Percentiles rank a stretch among this genome's conserved stretches.
These are phyloP conservation scores for Pangasius macronema DNA, from an alignment of 2,797 vertebrate genomes.

Conservation along the genomic window DNA sequence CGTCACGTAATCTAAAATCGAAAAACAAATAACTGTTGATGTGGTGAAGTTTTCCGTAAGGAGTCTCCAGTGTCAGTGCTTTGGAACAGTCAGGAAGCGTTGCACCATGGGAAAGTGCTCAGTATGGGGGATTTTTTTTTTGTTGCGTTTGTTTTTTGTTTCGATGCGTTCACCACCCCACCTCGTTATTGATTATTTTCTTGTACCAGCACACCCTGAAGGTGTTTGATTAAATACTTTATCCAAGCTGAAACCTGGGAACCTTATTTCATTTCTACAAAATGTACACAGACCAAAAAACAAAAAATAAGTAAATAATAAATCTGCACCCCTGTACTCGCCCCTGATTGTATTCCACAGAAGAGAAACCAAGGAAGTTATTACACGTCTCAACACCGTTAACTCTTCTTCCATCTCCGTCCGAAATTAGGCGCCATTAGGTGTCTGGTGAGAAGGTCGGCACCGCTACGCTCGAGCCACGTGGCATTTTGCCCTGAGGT, in stretches of 20 bases:
- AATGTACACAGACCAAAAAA: background rate
- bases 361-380: background rate
- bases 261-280: background rate
- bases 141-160: no score
- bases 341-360: background rate
- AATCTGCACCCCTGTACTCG: background rate
- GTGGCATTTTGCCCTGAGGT: background rate
- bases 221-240: background rate
- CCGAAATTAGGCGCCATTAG: background rate
- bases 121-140: background rate
- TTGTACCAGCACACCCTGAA: background rate
- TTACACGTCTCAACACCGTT: background rate
- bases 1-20: background rate
- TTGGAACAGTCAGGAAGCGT: background rate
- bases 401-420: background rate
- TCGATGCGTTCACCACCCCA: no score
- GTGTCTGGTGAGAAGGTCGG: slow-evolving; percentile 8
- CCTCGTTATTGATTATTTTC: background rate
- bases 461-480: background rate
- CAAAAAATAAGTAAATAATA: no score
- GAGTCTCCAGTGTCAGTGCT: background rate
- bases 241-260: no score
- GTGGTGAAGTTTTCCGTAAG: background rate
- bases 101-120: background rate
- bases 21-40: background rate